phyloP scores from a whole-genome alignment of 1,140 invertebrate genomes.

The Camponotus floridanus region DNA sequence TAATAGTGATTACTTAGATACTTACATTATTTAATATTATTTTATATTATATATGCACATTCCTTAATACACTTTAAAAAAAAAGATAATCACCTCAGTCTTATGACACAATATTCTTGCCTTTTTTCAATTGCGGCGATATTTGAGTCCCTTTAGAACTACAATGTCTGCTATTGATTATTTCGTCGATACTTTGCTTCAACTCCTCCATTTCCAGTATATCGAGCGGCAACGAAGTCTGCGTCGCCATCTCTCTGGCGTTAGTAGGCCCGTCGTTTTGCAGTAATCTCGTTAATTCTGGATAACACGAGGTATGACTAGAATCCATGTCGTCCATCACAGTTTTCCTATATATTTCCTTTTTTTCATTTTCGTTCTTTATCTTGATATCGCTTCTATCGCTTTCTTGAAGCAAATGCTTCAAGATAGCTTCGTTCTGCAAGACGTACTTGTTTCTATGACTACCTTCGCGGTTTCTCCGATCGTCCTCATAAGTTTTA shows the following conservation, averaged over 20 bases:
- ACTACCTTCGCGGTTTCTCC: conserved; percentile 74
- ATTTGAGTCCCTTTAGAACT: conserved; percentile 84
- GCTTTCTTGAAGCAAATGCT: conserved; percentile 84
- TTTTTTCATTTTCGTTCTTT: conserved; percentile 85
- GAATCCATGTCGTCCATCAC: conserved; percentile 80
- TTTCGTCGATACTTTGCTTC: conserved; percentile 84
- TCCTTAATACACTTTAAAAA: background rate
- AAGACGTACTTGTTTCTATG: conserved; percentile 81
- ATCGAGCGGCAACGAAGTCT: conserved; percentile 85
- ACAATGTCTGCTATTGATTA: conserved; percentile 81
- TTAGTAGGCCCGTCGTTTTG: conserved; percentile 87
- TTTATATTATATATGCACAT: background rate
- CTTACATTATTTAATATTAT: conserved; percentile 14
- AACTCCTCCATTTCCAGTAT: conserved; percentile 84
- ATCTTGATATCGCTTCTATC: conserved; percentile 75
- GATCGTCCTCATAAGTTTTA: conserved; percentile 75
- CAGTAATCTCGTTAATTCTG: conserved; percentile 83
- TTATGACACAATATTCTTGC: conserved; percentile 72
- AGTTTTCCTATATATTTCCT: conserved; percentile 77
- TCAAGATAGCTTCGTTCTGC: conserved; percentile 82
- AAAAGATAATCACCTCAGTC: conserved; percentile 28
- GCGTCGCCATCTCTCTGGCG: conserved; percentile 88
- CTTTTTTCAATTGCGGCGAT: conserved; percentile 81
- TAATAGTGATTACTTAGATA: conserved; percentile 12
- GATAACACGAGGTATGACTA: conserved; percentile 82